Conservation (phyloP, 2,888 invertebrate genomes). For the Helleia helle region DNA sequence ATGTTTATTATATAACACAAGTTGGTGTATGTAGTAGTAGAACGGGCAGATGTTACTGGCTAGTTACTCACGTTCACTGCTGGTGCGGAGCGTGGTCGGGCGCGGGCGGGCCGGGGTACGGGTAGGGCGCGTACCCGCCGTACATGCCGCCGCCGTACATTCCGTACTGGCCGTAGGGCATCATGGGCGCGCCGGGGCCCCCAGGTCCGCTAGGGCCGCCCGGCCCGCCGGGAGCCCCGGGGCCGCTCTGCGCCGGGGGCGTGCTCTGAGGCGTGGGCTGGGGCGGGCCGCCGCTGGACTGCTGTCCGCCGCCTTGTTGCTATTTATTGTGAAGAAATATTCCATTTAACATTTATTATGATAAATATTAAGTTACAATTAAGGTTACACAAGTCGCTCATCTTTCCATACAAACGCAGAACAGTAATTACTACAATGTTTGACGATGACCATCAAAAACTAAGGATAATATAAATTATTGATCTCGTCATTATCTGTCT, state of each 20-base stretch:
- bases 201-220: constrained; percentile 10
- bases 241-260: constrained; percentile 16
- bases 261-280: constrained; percentile 24
- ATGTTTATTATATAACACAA: too few relatives aligned
- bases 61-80: constrained; percentile 41
- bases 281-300: constrained; percentile 22
- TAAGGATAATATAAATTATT: too few relatives aligned
- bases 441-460: too few relatives aligned
- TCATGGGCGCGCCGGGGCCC: constrained; percentile 22
- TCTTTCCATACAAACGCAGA: too few relatives aligned
- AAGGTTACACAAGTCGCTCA: too few relatives aligned
- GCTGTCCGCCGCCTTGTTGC: constrained; percentile 13
- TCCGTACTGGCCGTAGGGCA: constrained; percentile 44
- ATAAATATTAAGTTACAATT: too few relatives aligned
- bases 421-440: too few relatives aligned
- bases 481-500: too few relatives aligned
- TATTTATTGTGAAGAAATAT: too few relatives aligned
- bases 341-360: too few relatives aligned
- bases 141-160: constrained; percentile 50
- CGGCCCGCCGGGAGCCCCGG: constrained; percentile 18
- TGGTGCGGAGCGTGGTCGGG: constrained; percentile 33
- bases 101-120: constrained; percentile 27
- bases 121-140: constrained; percentile 40
- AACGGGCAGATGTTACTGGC: too few relatives aligned
- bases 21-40: too few relatives aligned